Evolutionary conservation across 2,888 invertebrate genomes (phyloP).

Genomic region (Parnassius glacialis): DNA sequence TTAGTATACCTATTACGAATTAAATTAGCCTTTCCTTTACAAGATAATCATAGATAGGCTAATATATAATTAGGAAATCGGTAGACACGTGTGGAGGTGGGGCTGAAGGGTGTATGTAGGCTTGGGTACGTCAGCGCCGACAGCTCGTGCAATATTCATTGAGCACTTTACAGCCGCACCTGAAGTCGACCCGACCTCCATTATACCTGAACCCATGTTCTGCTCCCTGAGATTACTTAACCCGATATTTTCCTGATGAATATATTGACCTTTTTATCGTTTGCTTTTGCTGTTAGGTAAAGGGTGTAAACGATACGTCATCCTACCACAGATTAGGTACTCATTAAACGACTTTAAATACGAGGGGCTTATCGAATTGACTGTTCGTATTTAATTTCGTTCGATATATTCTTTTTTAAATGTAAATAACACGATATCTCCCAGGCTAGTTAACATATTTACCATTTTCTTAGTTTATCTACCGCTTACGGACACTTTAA

Average conservation of each 20-base stretch:
- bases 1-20: too few species aligned
- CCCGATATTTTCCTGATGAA: neutral
- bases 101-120: conserved; percentile 35
- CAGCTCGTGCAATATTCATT: conserved; percentile 70
- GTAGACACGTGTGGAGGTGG: conserved; percentile 33
- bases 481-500: too few species aligned
- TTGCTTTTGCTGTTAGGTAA: neutral
- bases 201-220: conserved; percentile 33
- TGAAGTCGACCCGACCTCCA: conserved; percentile 40
- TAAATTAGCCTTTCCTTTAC: too few species aligned
- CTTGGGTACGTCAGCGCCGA: conserved; percentile 47
- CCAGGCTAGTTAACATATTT: too few species aligned
- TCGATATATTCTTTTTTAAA: too few species aligned
- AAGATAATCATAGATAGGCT: neutral
- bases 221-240: conserved; percentile 9
- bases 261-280: neutral
- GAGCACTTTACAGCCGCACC: conserved; percentile 59
- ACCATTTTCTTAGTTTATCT: too few species aligned
- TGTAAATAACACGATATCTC: too few species aligned
- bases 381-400: too few species aligned
- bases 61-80: conserved; percentile 17
- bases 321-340: too few species aligned
- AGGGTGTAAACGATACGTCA: too few species aligned
- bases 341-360: too few species aligned
- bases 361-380: too few species aligned